Percentiles rank a stretch among this genome's conserved stretches.
Conservation (phyloP, 2,888 invertebrate species). For the Leucania comma region DNA sequence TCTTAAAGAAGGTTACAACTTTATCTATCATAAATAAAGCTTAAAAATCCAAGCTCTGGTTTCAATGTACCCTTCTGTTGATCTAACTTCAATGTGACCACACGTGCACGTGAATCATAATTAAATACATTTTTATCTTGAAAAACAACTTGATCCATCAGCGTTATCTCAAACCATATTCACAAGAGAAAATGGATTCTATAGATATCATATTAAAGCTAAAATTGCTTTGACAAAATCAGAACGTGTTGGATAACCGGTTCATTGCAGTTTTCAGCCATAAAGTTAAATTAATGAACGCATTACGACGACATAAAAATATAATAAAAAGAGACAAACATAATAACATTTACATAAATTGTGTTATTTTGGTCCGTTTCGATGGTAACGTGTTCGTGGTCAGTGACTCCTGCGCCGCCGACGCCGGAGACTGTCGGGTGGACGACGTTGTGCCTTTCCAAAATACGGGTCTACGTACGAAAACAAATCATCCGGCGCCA, state of each 20-base stretch:
- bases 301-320: conserved; percentile 37
- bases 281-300: conserved; percentile 50
- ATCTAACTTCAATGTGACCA: neutral
- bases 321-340: conserved; percentile 19
- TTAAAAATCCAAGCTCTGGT: neutral
- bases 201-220: conserved; percentile 13
- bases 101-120: conserved; percentile 47
- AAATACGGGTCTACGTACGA: conserved; percentile 17
- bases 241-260: conserved; percentile 32
- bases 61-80: conserved; percentile 11
- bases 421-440: conserved; percentile 11
- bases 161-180: conserved; percentile 61
- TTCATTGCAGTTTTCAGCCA: conserved; percentile 52
- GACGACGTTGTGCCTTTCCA: conserved; percentile 13
- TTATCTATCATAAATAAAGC: no score
- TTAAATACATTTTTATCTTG: conserved; percentile 62
- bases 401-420: conserved; percentile 22
- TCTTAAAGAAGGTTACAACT: no score
- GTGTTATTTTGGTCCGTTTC: conserved; percentile 47
- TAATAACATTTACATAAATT: conserved; percentile 53
- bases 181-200: conserved; percentile 26
- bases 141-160: conserved; percentile 74
- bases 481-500: conserved; percentile 42
- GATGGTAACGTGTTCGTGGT: conserved; percentile 31
- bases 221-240: conserved; percentile 8